Evolutionary conservation across 2,113 vertebrate genomes (phyloP), one percentile per base, ranked within the genome.

Genomic region (Sorex araneus): DNA sequence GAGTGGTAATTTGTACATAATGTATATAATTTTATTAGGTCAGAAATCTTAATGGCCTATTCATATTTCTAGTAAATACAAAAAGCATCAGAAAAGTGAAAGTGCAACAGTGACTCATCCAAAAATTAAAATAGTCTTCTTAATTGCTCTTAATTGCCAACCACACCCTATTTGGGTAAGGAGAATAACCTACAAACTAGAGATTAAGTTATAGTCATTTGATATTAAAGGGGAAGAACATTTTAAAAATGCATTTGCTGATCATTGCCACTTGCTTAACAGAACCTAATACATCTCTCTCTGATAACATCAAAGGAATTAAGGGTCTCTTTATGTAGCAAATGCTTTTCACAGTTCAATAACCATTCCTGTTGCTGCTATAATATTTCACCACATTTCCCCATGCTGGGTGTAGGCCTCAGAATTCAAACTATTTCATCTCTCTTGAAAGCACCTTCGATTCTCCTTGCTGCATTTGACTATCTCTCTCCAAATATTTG

Each of bases 281-380:
- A 96, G 87, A 94, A 96, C 89, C 93, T 87, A 95, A 96, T 96
- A 84, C 77, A 66, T 23, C 77, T 73, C 84, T 93, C 80, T 60
- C 93, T 78, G 93, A 95, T 95, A 96, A 87, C 92, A 95, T 97
- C 95, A 96, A 93, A 93, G 94, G 96, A 95, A 94, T 96, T 96
- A 95, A 96, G 94, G 66, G 74, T 64, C 94, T 95, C 94, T 96
- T 96, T 96, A 91, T 96, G 94, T 96, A 95, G 87, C 94, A 91
- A 95, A 93, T 89, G 95, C 94, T 95, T 93, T 96, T 95, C 96
- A 96, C 94, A 96, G 96, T 95, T 95, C 94, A 95, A 93, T 97
- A 96, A 94, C 89, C 94, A 94, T 95, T 92, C 94, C 94, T 94
- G 71, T 92, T 94, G 89, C 92, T 92, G 89, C 94, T 96, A 81